A percentile compares a stretch with the other conserved stretches of the same genome.
Conservation (phyloP, 2,797 vertebrate genomes). For the Pteronotus mesoamericanus region DNA sequence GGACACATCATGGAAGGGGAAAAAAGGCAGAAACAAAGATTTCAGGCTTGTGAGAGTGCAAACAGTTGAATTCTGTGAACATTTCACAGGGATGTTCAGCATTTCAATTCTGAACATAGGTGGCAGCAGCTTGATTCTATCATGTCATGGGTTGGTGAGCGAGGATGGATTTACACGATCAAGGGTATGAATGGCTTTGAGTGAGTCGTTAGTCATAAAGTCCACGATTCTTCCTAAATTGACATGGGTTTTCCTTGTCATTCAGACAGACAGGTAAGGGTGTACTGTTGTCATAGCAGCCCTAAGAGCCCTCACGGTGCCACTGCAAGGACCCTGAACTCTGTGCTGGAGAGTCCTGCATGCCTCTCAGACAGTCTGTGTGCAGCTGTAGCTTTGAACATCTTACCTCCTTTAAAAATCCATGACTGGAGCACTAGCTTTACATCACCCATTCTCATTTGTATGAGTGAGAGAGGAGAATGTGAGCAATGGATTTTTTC, state of each 20-base stretch:
- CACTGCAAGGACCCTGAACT: neutral
- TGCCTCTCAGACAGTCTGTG: neutral
- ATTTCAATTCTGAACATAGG: neutral
- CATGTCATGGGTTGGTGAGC: constrained; percentile 35
- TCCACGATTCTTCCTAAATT: constrained; percentile 24
- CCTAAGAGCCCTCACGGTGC: rapidly evolving
- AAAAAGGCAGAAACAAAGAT: neutral
- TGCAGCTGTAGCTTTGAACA: neutral
- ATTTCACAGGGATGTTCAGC: neutral
- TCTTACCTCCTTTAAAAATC: constrained; percentile 1
- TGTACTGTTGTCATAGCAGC: neutral
- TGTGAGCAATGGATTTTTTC: neutral
- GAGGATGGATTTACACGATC: constrained; percentile 29
- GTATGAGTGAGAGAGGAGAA: neutral
- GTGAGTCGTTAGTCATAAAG: constrained; percentile 47
- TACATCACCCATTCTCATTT: neutral
- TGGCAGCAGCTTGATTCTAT: neutral
- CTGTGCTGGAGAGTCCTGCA: neutral
- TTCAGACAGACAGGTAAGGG: neutral
- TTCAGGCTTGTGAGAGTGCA: neutral
- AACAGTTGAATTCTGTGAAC: neutral
- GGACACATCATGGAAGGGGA: neutral
- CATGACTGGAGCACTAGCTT: neutral
- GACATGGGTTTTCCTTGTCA: constrained; percentile 33
- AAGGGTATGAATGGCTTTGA: constrained; percentile 52